Evolutionary conservation across 1,140 invertebrate species (phyloP), one percentile per base, ranked within the genome.

Genomic region (Drosophila parvula): DNA sequence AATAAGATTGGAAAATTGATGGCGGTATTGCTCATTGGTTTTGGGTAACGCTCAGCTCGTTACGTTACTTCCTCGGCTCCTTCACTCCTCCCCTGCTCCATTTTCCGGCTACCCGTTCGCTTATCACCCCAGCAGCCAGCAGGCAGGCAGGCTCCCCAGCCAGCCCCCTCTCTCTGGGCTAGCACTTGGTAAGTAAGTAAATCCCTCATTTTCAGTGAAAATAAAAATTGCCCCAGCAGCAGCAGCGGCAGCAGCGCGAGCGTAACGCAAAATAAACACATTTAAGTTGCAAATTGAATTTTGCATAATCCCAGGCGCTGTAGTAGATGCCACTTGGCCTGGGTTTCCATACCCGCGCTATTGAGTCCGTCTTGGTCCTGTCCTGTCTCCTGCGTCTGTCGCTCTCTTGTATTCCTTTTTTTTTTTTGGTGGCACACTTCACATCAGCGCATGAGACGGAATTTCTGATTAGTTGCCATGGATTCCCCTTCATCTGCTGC

Each of bases 201-300:
- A 83, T 88, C 83, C 84, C 83, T 88, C 83, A 88, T 88, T 88
- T 88, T 89, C 84, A 88, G 80, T 83, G 84, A 89, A 88, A 89
- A 88, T 88, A 89, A 90, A 89, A 89, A 89, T 90, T 89, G 85
- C 84, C 84, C 82, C 84, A 89, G 69, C 69, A 73, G 51, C 22
- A 22, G 22, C 22, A 22, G 22, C 22, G 3, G 22, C 22, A 22
- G 47, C 48, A 32, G 47, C 47, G 48, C 36, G 51, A 55, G 79
- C 84, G 84, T 89, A 91, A 91, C 84, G 81, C 85, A 91, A 90
- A 91, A 91, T 91, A 91, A 91, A 91, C 90, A 91, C 90, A 91
- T 91, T 91, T 86, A 91, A 91, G 81, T 91, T 91, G 90, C 85
- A 91, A 91, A 91, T 91, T 91, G 90, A 91, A 91, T 91, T 91